These are phyloP conservation scores for Leptinotarsa undecemlineata DNA, from an alignment of 1,140 invertebrate genomes.

Conservation along the genomic window DNA sequence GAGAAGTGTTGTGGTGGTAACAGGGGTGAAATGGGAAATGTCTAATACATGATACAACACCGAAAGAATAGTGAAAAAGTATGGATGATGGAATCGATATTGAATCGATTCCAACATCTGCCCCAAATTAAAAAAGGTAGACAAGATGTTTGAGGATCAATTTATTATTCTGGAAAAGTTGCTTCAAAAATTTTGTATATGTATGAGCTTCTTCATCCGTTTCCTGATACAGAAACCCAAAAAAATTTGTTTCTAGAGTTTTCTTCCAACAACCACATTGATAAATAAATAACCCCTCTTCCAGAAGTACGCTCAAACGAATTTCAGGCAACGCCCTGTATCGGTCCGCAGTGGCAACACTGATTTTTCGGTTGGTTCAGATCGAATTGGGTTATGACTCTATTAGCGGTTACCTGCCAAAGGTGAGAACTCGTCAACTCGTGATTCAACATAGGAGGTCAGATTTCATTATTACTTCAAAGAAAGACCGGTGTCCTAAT, in stretches of 20 bases:
- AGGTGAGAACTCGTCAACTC: constrained; percentile 36
- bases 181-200: no score
- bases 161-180: no score
- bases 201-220: no score
- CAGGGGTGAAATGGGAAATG: no score
- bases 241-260: not conserved
- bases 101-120: no score
- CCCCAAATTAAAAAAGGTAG: no score
- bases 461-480: constrained; percentile 33
- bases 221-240: not conserved
- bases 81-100: no score
- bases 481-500: constrained; percentile 23
- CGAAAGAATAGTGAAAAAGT: no score
- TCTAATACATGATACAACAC: no score
- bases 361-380: constrained; percentile 17
- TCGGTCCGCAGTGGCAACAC: constrained; percentile 2
- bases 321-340: not conserved
- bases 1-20: no score
- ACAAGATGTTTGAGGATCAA: no score
- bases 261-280: not conserved
- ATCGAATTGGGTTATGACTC: constrained; percentile 35
- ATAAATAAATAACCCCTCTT: not conserved
- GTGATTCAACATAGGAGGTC: constrained; percentile 37
- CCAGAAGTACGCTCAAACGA: not conserved
- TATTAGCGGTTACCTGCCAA: constrained; percentile 37